These are phyloP conservation scores for Tipula unca DNA, from an alignment of 2,888 invertebrate species.

Conservation along the genomic window DNA sequence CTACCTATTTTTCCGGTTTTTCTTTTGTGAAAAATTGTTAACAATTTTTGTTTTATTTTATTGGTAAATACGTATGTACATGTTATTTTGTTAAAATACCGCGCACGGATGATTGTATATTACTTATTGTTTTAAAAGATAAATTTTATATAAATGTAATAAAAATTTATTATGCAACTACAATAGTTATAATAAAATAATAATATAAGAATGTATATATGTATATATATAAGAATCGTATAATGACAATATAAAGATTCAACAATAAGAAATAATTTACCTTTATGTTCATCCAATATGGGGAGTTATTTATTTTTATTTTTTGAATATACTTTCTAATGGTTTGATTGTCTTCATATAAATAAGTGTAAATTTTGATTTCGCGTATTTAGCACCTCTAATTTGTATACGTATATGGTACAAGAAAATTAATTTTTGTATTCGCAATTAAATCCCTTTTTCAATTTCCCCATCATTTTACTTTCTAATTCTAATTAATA, in stretches of 20 bases:
- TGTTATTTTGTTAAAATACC: background rate
- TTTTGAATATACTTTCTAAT: background rate
- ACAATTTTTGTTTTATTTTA: background rate
- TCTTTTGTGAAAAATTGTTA: background rate
- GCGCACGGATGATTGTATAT: background rate
- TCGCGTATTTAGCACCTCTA: too few relatives aligned
- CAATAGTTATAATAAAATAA: conserved; percentile 4
- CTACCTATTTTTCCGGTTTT: background rate
- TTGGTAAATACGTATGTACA: background rate
- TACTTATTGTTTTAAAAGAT: background rate
- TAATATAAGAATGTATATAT: background rate
- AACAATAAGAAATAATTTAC: conserved; percentile 14
- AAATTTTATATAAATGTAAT: background rate
- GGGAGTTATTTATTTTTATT: background rate
- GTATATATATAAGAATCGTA: background rate
- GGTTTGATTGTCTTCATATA: background rate
- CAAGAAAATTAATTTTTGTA: too few relatives aligned
- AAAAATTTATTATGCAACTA: background rate
- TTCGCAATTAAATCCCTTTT: background rate
- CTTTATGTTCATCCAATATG: background rate
- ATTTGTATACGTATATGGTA: too few relatives aligned
- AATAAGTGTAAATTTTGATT: background rate
- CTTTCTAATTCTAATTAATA: background rate
- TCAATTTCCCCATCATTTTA: background rate
- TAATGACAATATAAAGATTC: background rate